Base-by-base conservation (phyloP, 2,888 invertebrate genomes). In the Selenia dentaria region DNA sequence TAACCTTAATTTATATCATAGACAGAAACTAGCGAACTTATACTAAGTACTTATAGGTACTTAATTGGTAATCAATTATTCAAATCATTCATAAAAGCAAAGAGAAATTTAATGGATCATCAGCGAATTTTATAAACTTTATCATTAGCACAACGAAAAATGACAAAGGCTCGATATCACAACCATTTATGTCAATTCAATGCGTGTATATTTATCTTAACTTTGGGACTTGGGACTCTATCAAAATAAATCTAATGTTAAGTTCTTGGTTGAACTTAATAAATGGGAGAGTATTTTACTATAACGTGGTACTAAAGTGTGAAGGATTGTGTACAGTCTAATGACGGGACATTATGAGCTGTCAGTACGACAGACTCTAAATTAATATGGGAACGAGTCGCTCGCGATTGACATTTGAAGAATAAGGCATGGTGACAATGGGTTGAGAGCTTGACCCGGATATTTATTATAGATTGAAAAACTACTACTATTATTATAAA, bases 311-410 rank as follows among this genome's bases (percentile, higher is more conserved):
- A 48, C 66, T 27, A 70, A 64, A 59, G 57, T 54, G 51, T 55
- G 11, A 22, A 37, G 14, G 9, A 9, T 37, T 32, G 41, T 59
- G 57, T 63, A 63, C 62, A 62, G 64, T 64, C 59, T 77, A 82
- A 86, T 85, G 58, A 80, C 53, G 40, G 56, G 44, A 61, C 84
- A 82, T 87, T 84, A 87, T 66, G 54, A 67, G 61, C 75, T 87
- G 87, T 83, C 86, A 83, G 67, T 57, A 74, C 37, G 41, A 74
- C 70, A 67, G 72, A 66, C 67, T 65, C 64, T 71, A 74, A 83
- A 87, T 86, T 86, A 86, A 86, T 87, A 87, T 87, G 87, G 84
- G 87, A 87, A 87, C 82, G 22, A 38, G 47, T 13, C 33, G 41
- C 26, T 27, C n/a, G 70, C 69, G 70, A 83, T 83, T 79, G 83